Base-by-base conservation (phyloP, 2,797 vertebrate genomes). In the Periparus ater region DNA sequence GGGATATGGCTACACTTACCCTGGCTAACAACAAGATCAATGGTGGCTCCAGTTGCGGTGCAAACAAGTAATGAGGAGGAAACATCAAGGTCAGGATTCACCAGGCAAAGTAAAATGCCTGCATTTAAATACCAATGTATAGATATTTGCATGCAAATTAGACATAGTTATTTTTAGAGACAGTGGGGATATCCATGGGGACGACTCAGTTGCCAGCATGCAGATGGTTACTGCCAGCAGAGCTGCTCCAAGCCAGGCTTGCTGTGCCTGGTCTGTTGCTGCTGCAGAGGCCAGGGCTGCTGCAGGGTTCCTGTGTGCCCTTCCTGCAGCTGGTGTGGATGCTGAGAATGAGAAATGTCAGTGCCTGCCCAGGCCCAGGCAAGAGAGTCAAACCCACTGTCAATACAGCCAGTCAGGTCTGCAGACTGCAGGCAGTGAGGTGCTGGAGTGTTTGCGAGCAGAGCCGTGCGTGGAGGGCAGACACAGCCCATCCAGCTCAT, bases 141-240 rank as follows among this genome's bases (percentile, higher is more conserved):
- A 55, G 25, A 16, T 38, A 55, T 34, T 73, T 62, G 2, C 21
- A 54, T 65, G 7, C 1, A 51, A 73, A 58, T 89, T 44, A 54
- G 19, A 47, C 6, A 21, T 14, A 20, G 0, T 13, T 70, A 7
- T 8, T 1, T 1, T 36, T 76, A 50, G 8, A 38, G 38, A 7
- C 1, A 82, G 17, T 15, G 22, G 10, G 5, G 9, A 11, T 47
- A n/a, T 30, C 34, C 11, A 9, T 27, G 22, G 16, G 36, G 14
- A 11, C 23, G 51, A 29, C 20, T 50, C 23, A 4, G 16, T 44
- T 68, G 17, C 38, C 54, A 89, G 27, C 32, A 50, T 32, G 40
- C 8, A 51, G 9, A 6, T 38, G 32, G 5, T 26, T 32, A 20
- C 38, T 58, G 26, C 21, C 57, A 65, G 42, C 9, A 60, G 36